Evolutionary conservation across 2,888 invertebrate species (phyloP).

Genomic region (Disparrhopalites patrizii): DNA sequence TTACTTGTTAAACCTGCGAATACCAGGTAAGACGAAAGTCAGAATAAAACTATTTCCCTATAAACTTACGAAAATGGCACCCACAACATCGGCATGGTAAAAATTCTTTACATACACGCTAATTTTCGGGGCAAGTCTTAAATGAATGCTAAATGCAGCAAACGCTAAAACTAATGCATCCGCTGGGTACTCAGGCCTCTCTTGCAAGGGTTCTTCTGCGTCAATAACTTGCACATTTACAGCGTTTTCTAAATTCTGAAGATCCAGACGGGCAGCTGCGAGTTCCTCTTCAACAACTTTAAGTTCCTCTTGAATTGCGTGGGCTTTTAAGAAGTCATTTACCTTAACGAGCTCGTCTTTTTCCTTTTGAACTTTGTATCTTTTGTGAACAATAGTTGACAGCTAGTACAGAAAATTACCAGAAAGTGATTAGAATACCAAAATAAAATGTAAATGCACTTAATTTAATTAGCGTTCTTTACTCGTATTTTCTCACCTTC

Average conservation of each 20-base stretch:
- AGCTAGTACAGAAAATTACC: constrained; percentile 7
- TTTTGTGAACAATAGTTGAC: constrained; percentile 11
- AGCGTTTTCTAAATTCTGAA: not conserved
- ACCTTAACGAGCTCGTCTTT: constrained; percentile 16
- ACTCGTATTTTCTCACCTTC: constrained; percentile 1
- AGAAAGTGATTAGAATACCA: not conserved
- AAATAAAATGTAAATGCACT: not conserved
- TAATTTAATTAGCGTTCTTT: not conserved
- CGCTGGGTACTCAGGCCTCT: not conserved
- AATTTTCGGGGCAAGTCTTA: constrained; percentile 15
- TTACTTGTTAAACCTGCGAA: not conserved
- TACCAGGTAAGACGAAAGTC: not conserved
- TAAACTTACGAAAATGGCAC: constrained; percentile 22
- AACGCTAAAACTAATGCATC: constrained; percentile 18
- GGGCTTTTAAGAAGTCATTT: constrained; percentile 18
- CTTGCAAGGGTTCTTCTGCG: constrained; percentile 1
- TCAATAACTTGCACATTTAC: constrained; percentile 6
- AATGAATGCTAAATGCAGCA: constrained; percentile 20
- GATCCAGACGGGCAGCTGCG: not conserved
- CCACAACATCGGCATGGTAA: constrained; percentile 19
- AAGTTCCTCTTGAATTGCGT: constrained; percentile 14
- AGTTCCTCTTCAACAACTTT: constrained; percentile 18
- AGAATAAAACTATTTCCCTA: not conserved
- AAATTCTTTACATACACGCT: constrained; percentile 22
- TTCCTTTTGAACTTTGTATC: constrained; percentile 9